Evolutionary conservation across 2,113 vertebrate species (phyloP).

Genomic region (Raja brachyura): DNA sequence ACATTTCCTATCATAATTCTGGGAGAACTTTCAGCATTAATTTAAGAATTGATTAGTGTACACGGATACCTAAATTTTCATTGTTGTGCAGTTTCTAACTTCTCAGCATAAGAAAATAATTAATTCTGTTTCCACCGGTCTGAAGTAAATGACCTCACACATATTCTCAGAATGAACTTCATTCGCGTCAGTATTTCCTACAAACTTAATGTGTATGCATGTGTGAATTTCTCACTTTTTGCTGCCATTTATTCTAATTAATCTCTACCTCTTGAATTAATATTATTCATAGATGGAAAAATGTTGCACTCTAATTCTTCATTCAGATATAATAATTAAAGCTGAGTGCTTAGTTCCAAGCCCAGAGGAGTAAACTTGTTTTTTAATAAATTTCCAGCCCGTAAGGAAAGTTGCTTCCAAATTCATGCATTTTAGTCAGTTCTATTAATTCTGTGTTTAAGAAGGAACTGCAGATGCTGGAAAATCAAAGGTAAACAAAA

Average conservation of each 20-base stretch:
- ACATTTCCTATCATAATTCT: background rate
- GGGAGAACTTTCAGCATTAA: background rate
- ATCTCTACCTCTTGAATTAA: background rate
- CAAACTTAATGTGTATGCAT: background rate
- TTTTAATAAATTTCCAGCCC: no score
- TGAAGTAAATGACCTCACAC: background rate
- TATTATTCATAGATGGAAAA: background rate
- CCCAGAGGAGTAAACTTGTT: no score
- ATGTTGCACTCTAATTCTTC: no score
- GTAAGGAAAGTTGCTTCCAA: no score
- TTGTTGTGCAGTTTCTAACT: background rate
- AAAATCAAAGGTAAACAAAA: no score
- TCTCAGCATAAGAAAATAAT: background rate
- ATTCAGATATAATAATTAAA: no score
- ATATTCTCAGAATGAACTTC: background rate
- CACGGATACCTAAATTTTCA: background rate
- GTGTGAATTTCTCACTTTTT: background rate
- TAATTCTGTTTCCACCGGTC: background rate
- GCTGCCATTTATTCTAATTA: background rate
- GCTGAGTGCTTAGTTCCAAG: no score
- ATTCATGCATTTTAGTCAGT: no score
- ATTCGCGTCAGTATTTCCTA: background rate
- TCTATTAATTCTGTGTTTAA: background rate
- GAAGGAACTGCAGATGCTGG: no score
- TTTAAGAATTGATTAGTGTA: background rate